These are phyloP conservation scores for Agelas oroides DNA, from an alignment of 37 sponge, comb jelly and placozoan genomes.

Conservation along the genomic window DNA sequence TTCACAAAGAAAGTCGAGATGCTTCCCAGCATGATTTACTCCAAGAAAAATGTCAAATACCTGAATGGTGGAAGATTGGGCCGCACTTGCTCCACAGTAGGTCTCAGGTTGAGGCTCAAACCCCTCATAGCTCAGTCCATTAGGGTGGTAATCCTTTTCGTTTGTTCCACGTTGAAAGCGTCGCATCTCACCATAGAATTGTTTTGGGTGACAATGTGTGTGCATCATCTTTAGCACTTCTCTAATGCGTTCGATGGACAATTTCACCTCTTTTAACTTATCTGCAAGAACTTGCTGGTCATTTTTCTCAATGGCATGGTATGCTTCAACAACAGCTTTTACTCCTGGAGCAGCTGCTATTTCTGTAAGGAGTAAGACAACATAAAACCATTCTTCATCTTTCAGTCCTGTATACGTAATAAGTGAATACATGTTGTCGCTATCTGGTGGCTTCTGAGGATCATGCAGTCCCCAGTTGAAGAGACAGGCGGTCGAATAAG, in stretches of 20 bases:
- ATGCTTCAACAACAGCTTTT: slow-evolving; percentile 31
- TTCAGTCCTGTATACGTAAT: slow-evolving; percentile 64
- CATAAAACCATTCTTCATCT: slow-evolving; percentile 84
- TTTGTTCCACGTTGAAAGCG: slow-evolving; percentile 72
- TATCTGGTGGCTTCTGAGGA: slow-evolving; percentile 24
- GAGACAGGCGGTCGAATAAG: slow-evolving; percentile 50
- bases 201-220: slow-evolving; percentile 51
- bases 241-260: slow-evolving; percentile 39
- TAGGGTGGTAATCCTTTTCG: slow-evolving; percentile 48
- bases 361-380: slow-evolving; percentile 54
- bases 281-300: slow-evolving; percentile 11
- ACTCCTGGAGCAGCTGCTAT: slow-evolving; percentile 64
- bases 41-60: slow-evolving; percentile 66
- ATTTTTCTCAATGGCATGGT: slow-evolving; percentile 10
- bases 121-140: slow-evolving; percentile 81
- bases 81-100: slow-evolving; percentile 74
- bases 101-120: slow-evolving; percentile 29
- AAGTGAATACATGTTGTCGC: slow-evolving; percentile 45
- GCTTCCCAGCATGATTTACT: slow-evolving; percentile 22
- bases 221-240: slow-evolving; percentile 44
- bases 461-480: slow-evolving; percentile 72
- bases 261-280: slow-evolving; percentile 2
- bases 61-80: slow-evolving; percentile 59
- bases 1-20: slow-evolving; percentile 34
- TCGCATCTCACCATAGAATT: slow-evolving; percentile 65